Evolutionary conservation across 2,797 vertebrate species (phyloP), one percentile per base, ranked within the genome.

Genomic region (Micromesistius poutassou): DNA sequence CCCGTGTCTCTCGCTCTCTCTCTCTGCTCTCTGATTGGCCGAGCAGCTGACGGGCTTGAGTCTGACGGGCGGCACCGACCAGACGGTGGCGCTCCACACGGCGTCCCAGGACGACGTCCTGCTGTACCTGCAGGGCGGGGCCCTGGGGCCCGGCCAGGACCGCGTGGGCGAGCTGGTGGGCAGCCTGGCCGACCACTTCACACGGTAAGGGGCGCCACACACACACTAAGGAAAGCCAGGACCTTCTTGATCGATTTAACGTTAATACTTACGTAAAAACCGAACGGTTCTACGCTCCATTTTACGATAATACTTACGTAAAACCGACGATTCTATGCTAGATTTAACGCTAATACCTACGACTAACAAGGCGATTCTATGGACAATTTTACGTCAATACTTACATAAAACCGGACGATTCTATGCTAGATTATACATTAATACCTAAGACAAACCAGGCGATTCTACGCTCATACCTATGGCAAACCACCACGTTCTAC

Each of bases 141-240:
- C 91, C 77, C 92, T 95, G 0, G 83, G 86, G 35, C 81, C 87
- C 5, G 91, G 91, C 70, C 95, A 95, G 86, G 95, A 96, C 84
- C 94, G 96, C 0, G 89, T 96, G 1, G 96, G 96, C 3, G 96
- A 98, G 83, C 90, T 98, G 80, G 95, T 98, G 87, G 96, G 97
- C 1, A 77, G 87, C 4, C 80, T 98, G 79, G 92, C 91, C 73
- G 93, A 96, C 85, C 89, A 96, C 87, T 96, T 95, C 88, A 90
- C 90, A 80, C 88, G 93, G 96, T 96, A n/a, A 13, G 13, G 31
- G 16, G 13, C 33, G 30, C 13, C 14, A 36, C 30, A 28, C 13
- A 16, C 3, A 31, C 31, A 31, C n/a, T n/a, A n/a, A n/a, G n/a
- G n/a, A 68, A 68, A 40, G 7, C 38, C 42, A 10, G 13, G 42